These are phyloP conservation scores for Punctoribates punctum DNA, from an alignment of 2,888 invertebrate genomes.

Conservation along the genomic window DNA sequence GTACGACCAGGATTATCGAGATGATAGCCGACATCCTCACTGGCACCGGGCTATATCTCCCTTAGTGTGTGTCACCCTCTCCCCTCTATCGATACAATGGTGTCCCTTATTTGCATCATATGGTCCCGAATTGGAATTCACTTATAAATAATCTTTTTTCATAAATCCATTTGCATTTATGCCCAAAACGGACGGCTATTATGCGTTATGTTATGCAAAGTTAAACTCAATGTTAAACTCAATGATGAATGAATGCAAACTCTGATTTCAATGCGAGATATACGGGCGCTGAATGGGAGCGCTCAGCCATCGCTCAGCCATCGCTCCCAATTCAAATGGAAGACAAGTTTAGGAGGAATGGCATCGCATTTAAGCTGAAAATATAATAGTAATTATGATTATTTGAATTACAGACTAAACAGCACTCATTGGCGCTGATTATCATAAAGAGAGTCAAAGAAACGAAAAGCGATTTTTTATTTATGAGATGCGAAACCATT, in stretches of 20 bases:
- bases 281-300: background rate
- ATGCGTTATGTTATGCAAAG: constrained; percentile 28
- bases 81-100: background rate
- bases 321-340: background rate
- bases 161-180: constrained; percentile 22
- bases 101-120: background rate
- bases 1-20: background rate
- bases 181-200: background rate
- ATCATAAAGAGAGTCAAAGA: background rate
- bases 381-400: background rate
- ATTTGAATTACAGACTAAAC: background rate
- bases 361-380: background rate
- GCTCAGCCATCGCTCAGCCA: background rate
- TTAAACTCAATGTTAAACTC: constrained; percentile 29
- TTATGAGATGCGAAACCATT: constrained; percentile 14
- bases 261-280: constrained; percentile 14
- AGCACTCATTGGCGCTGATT: constrained; percentile 11
- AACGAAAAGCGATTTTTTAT: constrained; percentile 9
- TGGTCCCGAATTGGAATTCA: constrained; percentile 33
- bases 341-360: background rate
- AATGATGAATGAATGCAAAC: constrained; percentile 10
- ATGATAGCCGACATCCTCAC: background rate
- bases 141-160: constrained; percentile 17
- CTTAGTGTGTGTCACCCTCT: background rate
- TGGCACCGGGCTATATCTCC: background rate